Evolutionary conservation across 2,113 vertebrate species (phyloP).

Genomic region (Ramphastos sulfuratus): DNA sequence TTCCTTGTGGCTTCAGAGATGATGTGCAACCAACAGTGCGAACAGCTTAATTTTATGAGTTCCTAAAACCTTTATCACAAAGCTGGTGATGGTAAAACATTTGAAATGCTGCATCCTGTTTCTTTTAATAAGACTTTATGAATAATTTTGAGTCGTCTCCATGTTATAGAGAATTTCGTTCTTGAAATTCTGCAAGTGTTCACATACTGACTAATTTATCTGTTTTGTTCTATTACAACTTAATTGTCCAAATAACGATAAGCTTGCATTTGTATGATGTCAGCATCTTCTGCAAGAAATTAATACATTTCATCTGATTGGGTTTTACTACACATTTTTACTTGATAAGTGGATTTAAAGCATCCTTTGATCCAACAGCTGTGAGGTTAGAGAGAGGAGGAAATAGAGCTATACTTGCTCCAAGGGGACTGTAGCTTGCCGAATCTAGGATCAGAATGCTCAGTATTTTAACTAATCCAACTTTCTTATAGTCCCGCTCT

Average conservation of each 20-base stretch:
- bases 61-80: constrained; percentile 3
- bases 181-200: constrained; percentile 14
- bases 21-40: background rate
- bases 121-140: constrained; percentile 22
- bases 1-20: constrained; percentile 38
- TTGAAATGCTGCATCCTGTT: constrained; percentile 47
- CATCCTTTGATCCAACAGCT: constrained; percentile 46
- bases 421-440: background rate
- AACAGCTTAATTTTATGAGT: constrained; percentile 32
- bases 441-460: background rate
- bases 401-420: background rate
- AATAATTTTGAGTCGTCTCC: background rate
- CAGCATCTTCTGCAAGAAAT: constrained; percentile 13
- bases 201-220: constrained; percentile 22
- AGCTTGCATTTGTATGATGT: background rate
- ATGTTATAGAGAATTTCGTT: background rate
- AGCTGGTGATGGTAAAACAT: constrained; percentile 18
- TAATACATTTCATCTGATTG: constrained; percentile 16
- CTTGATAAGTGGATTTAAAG: constrained; percentile 29
- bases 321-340: constrained; percentile 8
- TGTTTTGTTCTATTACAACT: background rate
- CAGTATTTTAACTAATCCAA: background rate
- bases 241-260: background rate
- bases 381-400: background rate
- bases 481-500: background rate